Evolutionary conservation across 2,888 invertebrate genomes (phyloP).

Genomic region (Marasmarcha lunaedactyla): DNA sequence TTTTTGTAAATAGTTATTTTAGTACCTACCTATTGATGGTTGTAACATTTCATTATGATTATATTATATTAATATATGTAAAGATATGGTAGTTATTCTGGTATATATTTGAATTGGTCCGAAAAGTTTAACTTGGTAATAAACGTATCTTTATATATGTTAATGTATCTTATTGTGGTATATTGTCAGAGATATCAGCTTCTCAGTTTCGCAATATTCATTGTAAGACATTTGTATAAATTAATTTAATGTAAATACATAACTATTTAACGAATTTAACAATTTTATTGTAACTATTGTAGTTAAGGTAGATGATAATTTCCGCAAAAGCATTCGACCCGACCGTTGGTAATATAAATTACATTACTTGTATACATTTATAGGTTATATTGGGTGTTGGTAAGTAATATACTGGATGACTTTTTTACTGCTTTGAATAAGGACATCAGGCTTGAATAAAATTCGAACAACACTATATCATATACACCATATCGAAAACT

Average conservation of each 20-base stretch:
- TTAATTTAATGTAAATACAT: slow-evolving; percentile 30
- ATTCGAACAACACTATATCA: no score
- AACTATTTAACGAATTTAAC: slow-evolving; percentile 67
- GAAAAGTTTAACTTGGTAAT: neutral
- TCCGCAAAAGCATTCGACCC: slow-evolving; percentile 21
- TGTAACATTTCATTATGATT: no score
- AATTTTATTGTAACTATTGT: slow-evolving; percentile 39
- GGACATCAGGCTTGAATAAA: no score
- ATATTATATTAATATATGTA: no score
- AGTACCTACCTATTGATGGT: neutral
- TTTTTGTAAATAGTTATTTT: slow-evolving; percentile 1
- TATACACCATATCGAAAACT: no score
- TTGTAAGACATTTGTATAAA: neutral
- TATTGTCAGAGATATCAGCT: neutral
- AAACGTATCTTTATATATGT: neutral
- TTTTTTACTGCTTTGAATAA: no score
- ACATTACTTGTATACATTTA: neutral
- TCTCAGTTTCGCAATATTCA: neutral
- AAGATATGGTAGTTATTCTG: no score
- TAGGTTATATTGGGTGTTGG: no score
- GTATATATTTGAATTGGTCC: no score
- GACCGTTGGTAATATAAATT: slow-evolving; percentile 1
- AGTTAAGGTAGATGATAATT: slow-evolving; percentile 30
- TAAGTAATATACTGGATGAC: no score
- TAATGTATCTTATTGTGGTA: neutral